A percentile compares a stretch with the other conserved stretches of the same genome.
Evolutionary conservation across 2,797 vertebrate species (phyloP).

Genomic region (Coccyzus lansbergi): DNA sequence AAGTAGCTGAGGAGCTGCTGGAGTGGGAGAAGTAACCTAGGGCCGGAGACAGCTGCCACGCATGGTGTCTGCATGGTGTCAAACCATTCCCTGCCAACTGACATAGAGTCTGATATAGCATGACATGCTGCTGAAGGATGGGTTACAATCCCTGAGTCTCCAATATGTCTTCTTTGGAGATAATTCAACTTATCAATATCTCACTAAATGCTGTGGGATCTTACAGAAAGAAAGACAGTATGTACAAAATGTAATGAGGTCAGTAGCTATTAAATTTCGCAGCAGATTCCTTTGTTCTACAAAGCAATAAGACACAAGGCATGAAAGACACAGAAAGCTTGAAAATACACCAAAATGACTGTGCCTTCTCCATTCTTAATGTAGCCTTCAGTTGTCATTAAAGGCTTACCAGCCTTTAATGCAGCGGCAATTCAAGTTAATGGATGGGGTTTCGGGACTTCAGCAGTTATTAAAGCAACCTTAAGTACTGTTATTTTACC

Average conservation of each 20-base stretch:
- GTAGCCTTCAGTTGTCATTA: background rate
- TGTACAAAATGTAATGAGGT: background rate
- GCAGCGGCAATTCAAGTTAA: background rate
- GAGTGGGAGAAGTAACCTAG: background rate
- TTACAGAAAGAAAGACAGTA: background rate
- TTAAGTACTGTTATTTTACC: background rate
- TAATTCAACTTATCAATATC: background rate
- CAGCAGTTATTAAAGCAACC: background rate
- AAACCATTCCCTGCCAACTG: background rate
- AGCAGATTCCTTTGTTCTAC: background rate
- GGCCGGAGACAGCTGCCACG: background rate
- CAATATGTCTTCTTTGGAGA: background rate
- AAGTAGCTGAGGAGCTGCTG: background rate
- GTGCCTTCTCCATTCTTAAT: background rate
- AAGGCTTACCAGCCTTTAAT: background rate
- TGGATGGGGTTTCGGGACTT: background rate
- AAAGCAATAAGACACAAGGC: background rate
- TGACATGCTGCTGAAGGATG: background rate
- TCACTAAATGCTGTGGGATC: background rate
- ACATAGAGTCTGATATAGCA: background rate
- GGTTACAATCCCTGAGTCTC: background rate
- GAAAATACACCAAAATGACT: background rate
- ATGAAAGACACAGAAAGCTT: background rate
- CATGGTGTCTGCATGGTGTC: fast-evolving
- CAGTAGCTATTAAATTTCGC: background rate